Percentiles rank a stretch among this genome's conserved stretches.
phyloP scores from a whole-genome alignment of 2,113 vertebrate genomes.

The Polypterus bichir region DNA sequence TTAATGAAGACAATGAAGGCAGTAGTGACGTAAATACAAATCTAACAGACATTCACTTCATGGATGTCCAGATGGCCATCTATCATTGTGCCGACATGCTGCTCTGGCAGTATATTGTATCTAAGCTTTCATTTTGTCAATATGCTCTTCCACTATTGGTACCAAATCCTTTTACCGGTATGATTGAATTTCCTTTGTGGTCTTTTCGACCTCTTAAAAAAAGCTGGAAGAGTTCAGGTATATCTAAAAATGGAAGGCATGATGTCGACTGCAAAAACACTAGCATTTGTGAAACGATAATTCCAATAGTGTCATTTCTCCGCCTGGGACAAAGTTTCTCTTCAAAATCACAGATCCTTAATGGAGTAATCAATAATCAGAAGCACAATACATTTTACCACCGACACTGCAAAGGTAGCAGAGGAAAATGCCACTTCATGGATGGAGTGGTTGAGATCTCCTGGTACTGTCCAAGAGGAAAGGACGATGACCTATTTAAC shows the following conservation, averaged over 20 bases:
- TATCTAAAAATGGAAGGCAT: background rate
- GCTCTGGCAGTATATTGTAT: constrained; percentile 25
- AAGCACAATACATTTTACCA: constrained; percentile 35
- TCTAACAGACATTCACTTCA: constrained; percentile 20
- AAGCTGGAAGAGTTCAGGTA: constrained; percentile 19
- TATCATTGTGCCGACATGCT: constrained; percentile 38
- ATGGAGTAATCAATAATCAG: constrained; percentile 26
- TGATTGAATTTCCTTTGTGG: constrained; percentile 32
- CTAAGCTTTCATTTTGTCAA: constrained; percentile 35
- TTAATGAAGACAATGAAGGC: background rate
- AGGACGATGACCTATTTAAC: constrained; percentile 24
- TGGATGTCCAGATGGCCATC: constrained; percentile 36
- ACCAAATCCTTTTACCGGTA: constrained; percentile 10
- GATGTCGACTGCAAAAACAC: constrained; percentile 17
- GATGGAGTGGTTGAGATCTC: constrained; percentile 32
- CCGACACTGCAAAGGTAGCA: constrained; percentile 27
- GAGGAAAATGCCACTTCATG: constrained; percentile 26
- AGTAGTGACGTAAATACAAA: background rate
- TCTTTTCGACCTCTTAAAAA: constrained; percentile 29
- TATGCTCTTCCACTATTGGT: constrained; percentile 36
- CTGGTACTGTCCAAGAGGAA: constrained; percentile 36
- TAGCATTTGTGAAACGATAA: constrained; percentile 21
- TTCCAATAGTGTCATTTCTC: constrained; percentile 30
- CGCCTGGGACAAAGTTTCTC: constrained; percentile 28
- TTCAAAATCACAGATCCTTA: constrained; percentile 41